Base-by-base conservation (phyloP, 2,888 invertebrate genomes). In the Himalopsyche anomala region DNA sequence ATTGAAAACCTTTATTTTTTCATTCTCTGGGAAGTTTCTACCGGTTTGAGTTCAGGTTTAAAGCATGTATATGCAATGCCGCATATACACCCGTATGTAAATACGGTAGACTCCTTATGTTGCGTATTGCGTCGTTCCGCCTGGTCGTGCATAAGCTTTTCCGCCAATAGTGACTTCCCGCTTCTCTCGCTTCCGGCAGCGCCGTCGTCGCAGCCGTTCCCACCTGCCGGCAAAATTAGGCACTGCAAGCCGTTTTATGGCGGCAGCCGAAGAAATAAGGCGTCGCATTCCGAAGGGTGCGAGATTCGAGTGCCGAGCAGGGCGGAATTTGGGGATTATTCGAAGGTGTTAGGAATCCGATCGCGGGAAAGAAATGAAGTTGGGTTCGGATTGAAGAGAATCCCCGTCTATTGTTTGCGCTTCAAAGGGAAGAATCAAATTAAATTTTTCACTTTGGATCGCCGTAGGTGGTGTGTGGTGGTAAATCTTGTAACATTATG, bases 331-430 rank as follows among this genome's bases (percentile, higher is more conserved):
- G 81, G 69, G 69, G 81, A 45, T 62, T 85, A 81, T 82, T 74
- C 82, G 38, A 38, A 40, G 84, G 80, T 84, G 83, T 83, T 40
- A 85, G 86, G 87, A 88, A 88, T 87, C 86, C 87, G 87, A 88
- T 88, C 51, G 80, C 81, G 28, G 28, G 79, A 85, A 85, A 86
- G 84, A 86, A 81, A 86, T 82, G 87, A 84, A 62, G 19, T 4
- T 40, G 80, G 84, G 62, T 28, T 40, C 55, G 84, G 85, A 84
- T 85, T 85, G 56, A 54, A 81, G 81, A 69, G 85, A 85, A 79
- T 83, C 81, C 69, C 81, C 45, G 19, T 80, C 82, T 83, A 81
- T 87, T 87, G 87, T 87, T 86, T 87, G 87, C 51, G 45, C 42
- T 80, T 79, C 84, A 82, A 86, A 84, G 87, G 83, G 84, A 82